These are phyloP conservation scores for Dilophus febrilis DNA, from an alignment of 2,888 invertebrate species.

Conservation along the genomic window DNA sequence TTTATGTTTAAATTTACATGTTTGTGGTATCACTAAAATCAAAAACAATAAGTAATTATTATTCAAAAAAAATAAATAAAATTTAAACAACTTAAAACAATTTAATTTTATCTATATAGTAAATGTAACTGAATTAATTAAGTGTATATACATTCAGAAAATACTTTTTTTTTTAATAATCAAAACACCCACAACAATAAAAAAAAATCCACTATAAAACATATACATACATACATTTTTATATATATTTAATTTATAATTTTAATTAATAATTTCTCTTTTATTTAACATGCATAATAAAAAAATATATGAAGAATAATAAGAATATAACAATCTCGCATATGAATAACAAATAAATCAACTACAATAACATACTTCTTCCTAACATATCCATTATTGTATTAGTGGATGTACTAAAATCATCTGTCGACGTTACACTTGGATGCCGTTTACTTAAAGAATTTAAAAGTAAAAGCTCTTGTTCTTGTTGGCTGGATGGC, in stretches of 20 bases:
- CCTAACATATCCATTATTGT: conserved; percentile 71
- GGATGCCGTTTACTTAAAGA: conserved; percentile 48
- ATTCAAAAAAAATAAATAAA: not conserved
- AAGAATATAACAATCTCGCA: too few relatives aligned
- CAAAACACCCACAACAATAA: too few relatives aligned
- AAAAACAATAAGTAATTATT: conserved; percentile 10
- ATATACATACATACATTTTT: too few relatives aligned
- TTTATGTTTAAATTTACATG: conserved; percentile 69
- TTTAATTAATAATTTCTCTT: too few relatives aligned
- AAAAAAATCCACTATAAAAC: too few relatives aligned
- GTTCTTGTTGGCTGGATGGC: conserved; percentile 40
- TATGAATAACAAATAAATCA: conserved; percentile 4
- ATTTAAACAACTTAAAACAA: conserved; percentile 1
- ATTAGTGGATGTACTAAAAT: conserved; percentile 37
- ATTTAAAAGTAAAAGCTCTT: conserved; percentile 55
- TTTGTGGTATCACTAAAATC: conserved; percentile 66
- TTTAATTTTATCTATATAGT: conserved; percentile 1
- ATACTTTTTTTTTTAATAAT: too few relatives aligned
- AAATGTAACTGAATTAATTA: too few relatives aligned
- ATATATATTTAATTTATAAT: too few relatives aligned
- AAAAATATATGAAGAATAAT: conserved; percentile 1
- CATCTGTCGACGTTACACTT: conserved; percentile 14
- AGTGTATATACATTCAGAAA: too few relatives aligned
- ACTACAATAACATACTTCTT: conserved; percentile 44
- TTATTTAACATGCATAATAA: too few relatives aligned